Percentiles rank a stretch among this genome's conserved stretches.
Conservation (phyloP, 1,140 invertebrate species). For the Campoletis sonorensis region DNA sequence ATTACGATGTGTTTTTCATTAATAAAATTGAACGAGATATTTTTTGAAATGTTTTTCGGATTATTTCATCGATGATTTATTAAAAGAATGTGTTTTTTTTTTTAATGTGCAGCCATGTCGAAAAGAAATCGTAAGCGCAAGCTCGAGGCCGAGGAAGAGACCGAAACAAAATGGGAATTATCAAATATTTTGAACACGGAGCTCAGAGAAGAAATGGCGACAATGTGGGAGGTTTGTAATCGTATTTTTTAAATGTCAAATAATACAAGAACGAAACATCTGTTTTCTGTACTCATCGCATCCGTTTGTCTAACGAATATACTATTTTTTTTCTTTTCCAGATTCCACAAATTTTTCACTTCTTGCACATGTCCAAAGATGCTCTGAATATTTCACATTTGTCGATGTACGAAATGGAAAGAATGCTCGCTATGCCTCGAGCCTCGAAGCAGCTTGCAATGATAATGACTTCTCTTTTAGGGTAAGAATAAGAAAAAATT, state of each 20-base stretch:
- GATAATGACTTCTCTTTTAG: slow-evolving; percentile 80
- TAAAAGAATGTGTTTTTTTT: slow-evolving; percentile 20
- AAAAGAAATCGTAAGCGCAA: slow-evolving; percentile 59
- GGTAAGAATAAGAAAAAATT: slow-evolving; percentile 56
- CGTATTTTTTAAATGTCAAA: background rate
- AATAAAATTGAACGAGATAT: background rate
- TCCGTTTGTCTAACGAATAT: too few species aligned
- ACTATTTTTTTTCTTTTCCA: slow-evolving; percentile 53
- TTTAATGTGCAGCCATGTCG: slow-evolving; percentile 57
- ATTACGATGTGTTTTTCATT: too few species aligned
- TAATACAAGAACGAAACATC: background rate
- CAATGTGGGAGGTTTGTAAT: slow-evolving; percentile 70
- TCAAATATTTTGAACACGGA: slow-evolving; percentile 63
- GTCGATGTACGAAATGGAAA: slow-evolving; percentile 80
- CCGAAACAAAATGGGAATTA: slow-evolving; percentile 60
- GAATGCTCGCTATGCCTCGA: slow-evolving; percentile 79
- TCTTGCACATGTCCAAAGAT: slow-evolving; percentile 78
- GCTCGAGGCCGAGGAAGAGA: slow-evolving; percentile 57
- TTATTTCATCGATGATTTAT: background rate
- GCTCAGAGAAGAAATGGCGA: slow-evolving; percentile 64
- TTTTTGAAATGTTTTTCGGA: background rate
- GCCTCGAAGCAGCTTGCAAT: slow-evolving; percentile 77
- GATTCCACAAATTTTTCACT: slow-evolving; percentile 79
- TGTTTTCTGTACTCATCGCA: too few species aligned
- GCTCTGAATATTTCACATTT: slow-evolving; percentile 74